Conservation (phyloP, 2,888 invertebrate genomes). For the Brassicogethes aeneus region DNA sequence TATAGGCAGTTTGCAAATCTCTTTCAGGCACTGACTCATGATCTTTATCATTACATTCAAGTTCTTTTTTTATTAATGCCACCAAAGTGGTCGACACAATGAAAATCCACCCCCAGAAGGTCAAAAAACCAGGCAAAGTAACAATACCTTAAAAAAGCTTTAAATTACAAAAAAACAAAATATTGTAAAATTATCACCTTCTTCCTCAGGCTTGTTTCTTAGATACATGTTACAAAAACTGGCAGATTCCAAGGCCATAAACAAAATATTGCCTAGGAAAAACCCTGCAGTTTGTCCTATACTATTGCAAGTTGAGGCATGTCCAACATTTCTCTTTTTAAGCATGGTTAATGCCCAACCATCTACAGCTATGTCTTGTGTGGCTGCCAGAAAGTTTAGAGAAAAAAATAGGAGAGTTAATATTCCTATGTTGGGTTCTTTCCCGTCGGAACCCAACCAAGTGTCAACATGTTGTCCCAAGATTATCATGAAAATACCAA, state of each 20-base stretch:
- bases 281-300: constrained; percentile 98
- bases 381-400: constrained; percentile 93
- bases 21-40: constrained; percentile 38
- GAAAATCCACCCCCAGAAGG: constrained; percentile 93
- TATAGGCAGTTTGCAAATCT: constrained; percentile 67
- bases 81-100: constrained; percentile 83
- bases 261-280: constrained; percentile 93
- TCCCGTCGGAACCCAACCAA: constrained; percentile 62
- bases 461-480: constrained; percentile 66
- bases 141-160: constrained; percentile 31
- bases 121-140: constrained; percentile 64
- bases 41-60: constrained; percentile 41
- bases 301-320: constrained; percentile 98
- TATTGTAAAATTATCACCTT: no score
- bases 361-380: constrained; percentile 99
- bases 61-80: constrained; percentile 80
- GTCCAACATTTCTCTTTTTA: constrained; percentile 90
- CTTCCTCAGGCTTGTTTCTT: constrained; percentile 56
- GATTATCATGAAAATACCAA: constrained; percentile 82
- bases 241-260: constrained; percentile 91
- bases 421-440: constrained; percentile 59
- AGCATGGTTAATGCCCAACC: constrained; percentile 99
- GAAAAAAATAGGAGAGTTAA: constrained; percentile 83
- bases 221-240: constrained; percentile 94
- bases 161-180: neutral